Evolutionary conservation across 2,797 vertebrate genomes (phyloP), one percentile per base, ranked within the genome.

Genomic region (Lindbergichthys nudifrons): DNA sequence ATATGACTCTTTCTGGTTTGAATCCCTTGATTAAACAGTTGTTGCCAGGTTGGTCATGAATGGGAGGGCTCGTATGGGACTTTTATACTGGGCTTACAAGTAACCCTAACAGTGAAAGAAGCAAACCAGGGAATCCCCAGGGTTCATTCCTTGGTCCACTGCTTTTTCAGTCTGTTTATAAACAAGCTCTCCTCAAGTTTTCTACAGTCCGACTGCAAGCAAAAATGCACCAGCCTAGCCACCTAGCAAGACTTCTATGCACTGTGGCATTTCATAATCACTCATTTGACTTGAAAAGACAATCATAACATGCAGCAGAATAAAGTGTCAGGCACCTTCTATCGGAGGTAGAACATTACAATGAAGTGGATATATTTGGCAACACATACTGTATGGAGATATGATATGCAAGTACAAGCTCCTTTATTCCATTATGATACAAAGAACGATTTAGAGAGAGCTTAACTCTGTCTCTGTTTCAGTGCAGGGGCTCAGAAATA

Each of bases 401-500:
- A 32, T 43, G 53, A 36, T 57, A 45, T 50, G 32, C 32, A 42
- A 46, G 47, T 58, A 69, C 53, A 70, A 51, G 30, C 51, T 32
- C 16, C 10, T 46, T 57, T 59, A 52, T 70, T 45, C 26, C 21
- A 63, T 59, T 65, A 30, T 30, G 47, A 56, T 52, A 75, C 9
- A 54, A 54, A 54, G 42, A 54, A n/a, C 19, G 19, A 66, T 15
- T 57, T 26, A 57, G 60, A 62, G 54, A 47, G 19, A 36, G 59
- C 36, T 68, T 73, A 53, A 46, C 57, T 76, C 9, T 3, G 5
- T 45, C 10, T 79, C 8, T 60, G 26, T 52, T 54, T 47, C 26
- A 13, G 58, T 53, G 60, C 39, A 54, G 59, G 39, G 0, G 45
- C 73, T 80, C 52, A 70, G 63, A 21, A 57, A 43, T 71, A 60